Percentiles rank a stretch among this genome's conserved stretches.
These are phyloP conservation scores for Todiramphus saurophagus DNA, from an alignment of 2,113 vertebrate genomes.

Conservation along the genomic window DNA sequence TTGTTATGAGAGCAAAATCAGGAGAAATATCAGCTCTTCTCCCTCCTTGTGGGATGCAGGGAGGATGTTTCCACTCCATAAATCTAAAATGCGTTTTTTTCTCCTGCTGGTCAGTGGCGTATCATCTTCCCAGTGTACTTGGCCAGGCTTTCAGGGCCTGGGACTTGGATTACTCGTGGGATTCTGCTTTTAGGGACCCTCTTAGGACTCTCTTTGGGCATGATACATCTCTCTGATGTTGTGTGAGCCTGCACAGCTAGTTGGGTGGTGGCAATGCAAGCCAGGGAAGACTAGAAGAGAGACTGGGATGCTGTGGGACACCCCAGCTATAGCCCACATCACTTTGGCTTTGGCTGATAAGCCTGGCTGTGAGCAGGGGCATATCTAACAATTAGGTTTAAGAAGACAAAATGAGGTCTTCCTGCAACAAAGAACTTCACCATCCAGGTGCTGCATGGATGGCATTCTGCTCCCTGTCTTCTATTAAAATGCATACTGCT, in stretches of 20 bases:
- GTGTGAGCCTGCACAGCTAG: background rate
- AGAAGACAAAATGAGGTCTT: background rate
- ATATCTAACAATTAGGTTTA: background rate
- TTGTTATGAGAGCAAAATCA: background rate
- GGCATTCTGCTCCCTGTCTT: background rate
- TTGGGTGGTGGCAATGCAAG: background rate
- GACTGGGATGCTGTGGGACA: background rate
- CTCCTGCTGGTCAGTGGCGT: background rate
- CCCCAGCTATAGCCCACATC: background rate
- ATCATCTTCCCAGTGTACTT: background rate
- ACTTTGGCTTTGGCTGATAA: background rate
- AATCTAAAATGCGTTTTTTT: background rate
- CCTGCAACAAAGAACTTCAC: background rate
- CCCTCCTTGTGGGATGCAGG: background rate
- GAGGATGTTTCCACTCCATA: background rate
- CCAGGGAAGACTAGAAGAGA: background rate
- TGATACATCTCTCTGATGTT: background rate
- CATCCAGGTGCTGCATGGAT: background rate
- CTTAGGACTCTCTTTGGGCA: background rate
- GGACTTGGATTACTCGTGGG: background rate
- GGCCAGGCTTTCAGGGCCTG: background rate
- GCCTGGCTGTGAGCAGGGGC: background rate
- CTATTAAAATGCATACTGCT: background rate
- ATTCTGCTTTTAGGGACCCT: background rate
- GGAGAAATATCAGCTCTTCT: background rate